Conservation (phyloP, 2,797 vertebrate genomes). For the Gymnothorax javanicus region DNA sequence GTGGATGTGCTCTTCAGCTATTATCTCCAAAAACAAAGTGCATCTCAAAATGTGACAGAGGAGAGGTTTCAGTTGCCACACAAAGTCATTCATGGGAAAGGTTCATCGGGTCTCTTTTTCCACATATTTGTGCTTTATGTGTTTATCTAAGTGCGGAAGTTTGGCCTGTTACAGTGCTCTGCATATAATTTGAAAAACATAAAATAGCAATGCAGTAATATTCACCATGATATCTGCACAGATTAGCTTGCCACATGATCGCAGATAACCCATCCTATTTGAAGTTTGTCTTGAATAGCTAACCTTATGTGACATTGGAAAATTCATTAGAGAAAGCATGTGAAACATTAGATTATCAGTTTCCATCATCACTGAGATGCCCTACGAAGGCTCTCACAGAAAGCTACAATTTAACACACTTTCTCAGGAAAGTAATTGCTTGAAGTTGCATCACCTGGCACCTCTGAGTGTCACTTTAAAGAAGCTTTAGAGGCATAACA, state of each 20-base stretch:
- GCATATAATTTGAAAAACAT: conserved; percentile 1
- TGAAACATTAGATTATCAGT: neutral
- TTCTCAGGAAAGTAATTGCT: neutral
- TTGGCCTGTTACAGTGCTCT: neutral
- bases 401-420: neutral
- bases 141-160: neutral
- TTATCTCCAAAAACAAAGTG: neutral
- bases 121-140: neutral
- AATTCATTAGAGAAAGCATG: neutral
- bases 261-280: neutral
- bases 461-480: neutral
- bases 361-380: neutral
- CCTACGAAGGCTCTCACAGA: neutral
- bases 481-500: neutral
- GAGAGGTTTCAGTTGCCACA: neutral
- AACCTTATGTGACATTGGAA: neutral
- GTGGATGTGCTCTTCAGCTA: neutral
- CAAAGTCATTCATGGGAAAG: neutral
- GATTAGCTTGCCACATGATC: conserved; percentile 2
- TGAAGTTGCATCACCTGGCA: neutral
- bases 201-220: conserved; percentile 4
- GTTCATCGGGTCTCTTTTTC: neutral
- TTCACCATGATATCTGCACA: conserved; percentile 16
- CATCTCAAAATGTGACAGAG: neutral
- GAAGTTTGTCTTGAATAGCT: neutral